A percentile compares a stretch with the other conserved stretches of the same genome.
Conservation (phyloP, 2,113 vertebrate genomes). For the Leptobrachium ailaonicum region DNA sequence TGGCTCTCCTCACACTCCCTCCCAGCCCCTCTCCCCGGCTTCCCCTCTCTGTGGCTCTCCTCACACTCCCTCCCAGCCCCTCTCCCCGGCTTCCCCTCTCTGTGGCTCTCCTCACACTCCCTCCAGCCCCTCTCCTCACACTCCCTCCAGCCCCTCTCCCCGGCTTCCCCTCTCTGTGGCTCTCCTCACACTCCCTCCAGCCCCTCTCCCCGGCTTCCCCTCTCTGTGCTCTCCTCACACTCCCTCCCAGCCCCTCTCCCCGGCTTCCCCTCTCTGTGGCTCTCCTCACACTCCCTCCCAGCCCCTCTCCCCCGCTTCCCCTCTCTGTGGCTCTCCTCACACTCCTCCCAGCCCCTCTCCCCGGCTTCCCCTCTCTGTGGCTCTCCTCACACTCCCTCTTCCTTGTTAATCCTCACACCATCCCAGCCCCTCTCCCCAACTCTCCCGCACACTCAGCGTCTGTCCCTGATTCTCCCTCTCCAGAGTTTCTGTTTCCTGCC, state of each 20-base stretch:
- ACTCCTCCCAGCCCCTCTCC: not conserved
- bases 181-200: not conserved
- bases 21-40: not conserved
- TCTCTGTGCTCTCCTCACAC: not conserved
- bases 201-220: not conserved
- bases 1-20: not conserved
- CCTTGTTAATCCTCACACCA: too few species aligned
- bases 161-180: not conserved
- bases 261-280: not conserved
- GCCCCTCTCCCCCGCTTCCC: too few species aligned
- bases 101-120: not conserved
- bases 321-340: not conserved
- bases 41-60: not conserved
- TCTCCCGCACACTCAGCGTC: not conserved
- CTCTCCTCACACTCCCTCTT: too few species aligned
- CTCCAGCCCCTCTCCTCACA: too few species aligned
- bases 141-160: not conserved
- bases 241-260: too few species aligned
- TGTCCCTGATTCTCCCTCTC: not conserved
- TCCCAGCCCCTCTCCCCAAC: too few species aligned
- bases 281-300: not conserved
- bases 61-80: not conserved
- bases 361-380: not conserved
- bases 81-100: too few species aligned
- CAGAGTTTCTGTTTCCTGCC: constrained; percentile 32